Percentiles rank a stretch among this genome's conserved stretches.
Conservation (phyloP, 2,888 invertebrate species). For the Drosophila anceps region DNA sequence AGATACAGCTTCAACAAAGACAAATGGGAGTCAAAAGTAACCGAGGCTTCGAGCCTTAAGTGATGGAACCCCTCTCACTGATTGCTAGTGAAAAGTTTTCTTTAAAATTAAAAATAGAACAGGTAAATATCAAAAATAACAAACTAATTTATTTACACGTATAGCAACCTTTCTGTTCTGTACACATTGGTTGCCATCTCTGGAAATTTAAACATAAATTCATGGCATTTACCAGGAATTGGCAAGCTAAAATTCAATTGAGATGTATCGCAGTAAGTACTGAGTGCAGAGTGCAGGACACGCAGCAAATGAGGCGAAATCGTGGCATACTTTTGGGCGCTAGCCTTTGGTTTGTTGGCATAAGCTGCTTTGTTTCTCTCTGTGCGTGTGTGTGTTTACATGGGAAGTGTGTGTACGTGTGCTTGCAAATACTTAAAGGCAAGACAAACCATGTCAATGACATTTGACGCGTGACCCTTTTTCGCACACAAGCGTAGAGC, state of each 20-base stretch:
- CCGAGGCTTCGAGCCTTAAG: not conserved
- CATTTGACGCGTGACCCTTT: constrained; percentile 81
- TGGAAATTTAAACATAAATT: constrained; percentile 22
- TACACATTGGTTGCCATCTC: constrained; percentile 14
- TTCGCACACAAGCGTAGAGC: constrained; percentile 36
- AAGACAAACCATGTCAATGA: constrained; percentile 80
- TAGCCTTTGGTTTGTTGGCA: constrained; percentile 30
- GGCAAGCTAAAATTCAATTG: constrained; percentile 11
- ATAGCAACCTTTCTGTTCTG: not conserved
- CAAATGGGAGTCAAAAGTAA: not conserved
- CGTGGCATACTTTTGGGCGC: constrained; percentile 71
- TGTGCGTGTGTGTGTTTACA: constrained; percentile 11
- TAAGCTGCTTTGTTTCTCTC: constrained; percentile 31
- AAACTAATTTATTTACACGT: not conserved
- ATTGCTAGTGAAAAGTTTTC: not conserved
- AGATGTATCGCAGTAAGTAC: constrained; percentile 17
- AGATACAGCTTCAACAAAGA: not conserved
- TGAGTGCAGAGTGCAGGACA: constrained; percentile 13
- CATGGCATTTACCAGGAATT: constrained; percentile 47
- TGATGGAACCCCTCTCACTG: not conserved
- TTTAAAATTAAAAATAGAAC: not conserved
- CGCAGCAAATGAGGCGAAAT: constrained; percentile 73
- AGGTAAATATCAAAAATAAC: not conserved
- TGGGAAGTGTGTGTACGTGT: constrained; percentile 19
- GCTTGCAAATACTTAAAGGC: constrained; percentile 71